Evolutionary conservation across 2,797 vertebrate species (phyloP), one percentile per base, ranked within the genome.

Genomic region (Fringilla coelebs): DNA sequence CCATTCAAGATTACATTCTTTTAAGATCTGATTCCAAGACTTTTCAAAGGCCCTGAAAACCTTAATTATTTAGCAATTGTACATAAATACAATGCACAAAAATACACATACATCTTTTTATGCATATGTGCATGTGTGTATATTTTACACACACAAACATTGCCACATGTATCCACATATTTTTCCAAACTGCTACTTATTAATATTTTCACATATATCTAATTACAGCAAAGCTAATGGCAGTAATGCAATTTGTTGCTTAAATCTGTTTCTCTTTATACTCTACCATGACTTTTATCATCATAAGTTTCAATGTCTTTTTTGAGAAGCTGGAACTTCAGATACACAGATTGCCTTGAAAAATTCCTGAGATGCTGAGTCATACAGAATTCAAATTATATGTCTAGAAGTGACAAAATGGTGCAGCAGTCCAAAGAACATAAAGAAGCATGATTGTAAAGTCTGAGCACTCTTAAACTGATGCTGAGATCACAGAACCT

Each of bases 151-250:
- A 21, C 17, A 63, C 4, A n/a, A n/a, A 52, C 4, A 28, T 70
- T 76, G 26, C 62, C 10, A 51, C 0, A 0, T 32, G 3, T 8
- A 63, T 65, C 18, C 11, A 18, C 41, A 5, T 21, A 54, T 74
- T 90, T 90, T 84, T 58, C 43, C 36, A 78, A 81, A 45, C 5
- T n/a, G 2, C 6, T 91, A 19, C 8, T 58, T 80, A 34, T 21
- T 66, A 57, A 57, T 6, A 48, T 66, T 78, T 74, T 45, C 29
- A 57, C 21, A 45, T 6, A 10, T 71, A 70, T 17, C 9, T 36
- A 52, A 87, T 65, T 38, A 70, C 8, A 1, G 38, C 2, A 55
- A 65, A 46, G 10, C 10, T 61, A 81, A 51, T 17, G 8, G 3
- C 10, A 55, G 13, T n/a, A 84, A 66, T 57, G 22, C 6, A 61